These are phyloP conservation scores for Hyles vespertilio DNA, from an alignment of 1,140 invertebrate species.

Conservation along the genomic window DNA sequence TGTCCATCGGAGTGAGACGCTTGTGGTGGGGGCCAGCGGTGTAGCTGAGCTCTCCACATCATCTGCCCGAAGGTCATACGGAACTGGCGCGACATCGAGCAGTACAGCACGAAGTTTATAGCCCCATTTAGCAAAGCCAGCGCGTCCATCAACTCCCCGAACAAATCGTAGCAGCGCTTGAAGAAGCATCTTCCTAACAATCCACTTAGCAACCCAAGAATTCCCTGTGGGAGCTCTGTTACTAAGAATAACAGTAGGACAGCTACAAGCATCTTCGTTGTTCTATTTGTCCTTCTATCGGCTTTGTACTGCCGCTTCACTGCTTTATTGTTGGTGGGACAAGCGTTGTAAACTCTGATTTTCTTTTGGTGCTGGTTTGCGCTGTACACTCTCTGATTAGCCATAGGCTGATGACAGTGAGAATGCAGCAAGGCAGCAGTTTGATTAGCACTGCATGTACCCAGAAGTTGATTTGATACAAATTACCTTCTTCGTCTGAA, in stretches of 20 bases:
- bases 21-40: slow-evolving; percentile 52
- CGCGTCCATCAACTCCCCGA: slow-evolving; percentile 94
- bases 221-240: slow-evolving; percentile 90
- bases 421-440: slow-evolving; percentile 86
- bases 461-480: slow-evolving; percentile 88
- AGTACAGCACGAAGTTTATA: slow-evolving; percentile 96
- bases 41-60: slow-evolving; percentile 78
- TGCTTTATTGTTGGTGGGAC: slow-evolving; percentile 67
- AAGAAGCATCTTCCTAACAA: slow-evolving; percentile 85
- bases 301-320: slow-evolving; percentile 81
- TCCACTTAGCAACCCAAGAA: slow-evolving; percentile 83
- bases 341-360: slow-evolving; percentile 53
- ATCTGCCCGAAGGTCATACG: slow-evolving; percentile 88
- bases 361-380: slow-evolving; percentile 65
- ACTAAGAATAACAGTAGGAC: slow-evolving; percentile 90
- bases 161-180: slow-evolving; percentile 83
- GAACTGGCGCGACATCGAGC: slow-evolving; percentile 95
- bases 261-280: slow-evolving; percentile 92
- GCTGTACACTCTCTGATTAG: slow-evolving; percentile 83
- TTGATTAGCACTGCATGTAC: slow-evolving; percentile 90
- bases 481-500: slow-evolving; percentile 76
- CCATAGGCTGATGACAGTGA: slow-evolving; percentile 88
- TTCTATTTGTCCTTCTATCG: slow-evolving; percentile 82
- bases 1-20: slow-evolving; percentile 58
- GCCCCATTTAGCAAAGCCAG: slow-evolving; percentile 93